A percentile compares a stretch with the other conserved stretches of the same genome.
Evolutionary conservation across 2,888 invertebrate species (phyloP).

Genomic region (Graphium colonna): DNA sequence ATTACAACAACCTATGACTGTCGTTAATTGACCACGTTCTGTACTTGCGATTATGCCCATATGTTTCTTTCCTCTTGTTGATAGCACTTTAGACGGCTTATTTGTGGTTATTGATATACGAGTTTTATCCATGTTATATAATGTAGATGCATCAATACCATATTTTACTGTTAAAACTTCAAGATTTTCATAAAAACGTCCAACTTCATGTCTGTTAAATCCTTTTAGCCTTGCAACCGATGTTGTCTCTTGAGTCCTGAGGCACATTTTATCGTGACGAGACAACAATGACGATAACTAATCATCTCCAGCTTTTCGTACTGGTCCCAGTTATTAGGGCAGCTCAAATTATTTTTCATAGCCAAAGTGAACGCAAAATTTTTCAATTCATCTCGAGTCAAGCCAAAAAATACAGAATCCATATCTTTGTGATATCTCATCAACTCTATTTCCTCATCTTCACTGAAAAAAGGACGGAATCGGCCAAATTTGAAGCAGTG

Average conservation of each 20-base stretch:
- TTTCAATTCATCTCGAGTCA: conserved; percentile 31
- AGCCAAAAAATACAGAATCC: conserved; percentile 30
- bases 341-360: conserved; percentile 31
- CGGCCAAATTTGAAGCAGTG: conserved; percentile 20
- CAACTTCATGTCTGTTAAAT: conserved; percentile 31
- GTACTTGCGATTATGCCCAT: conserved; percentile 24
- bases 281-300: conserved; percentile 5
- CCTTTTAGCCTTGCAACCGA: conserved; percentile 31
- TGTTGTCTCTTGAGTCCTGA: conserved; percentile 33
- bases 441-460: conserved; percentile 29
- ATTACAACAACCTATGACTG: conserved; percentile 4
- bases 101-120: conserved; percentile 29
- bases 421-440: conserved; percentile 29
- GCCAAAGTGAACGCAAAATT: conserved; percentile 28
- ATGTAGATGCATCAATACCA: not conserved
- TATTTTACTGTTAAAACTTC: conserved; percentile 28
- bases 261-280: conserved; percentile 26
- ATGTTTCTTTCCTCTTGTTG: conserved; percentile 29
- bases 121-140: conserved; percentile 28
- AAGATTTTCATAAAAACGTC: conserved; percentile 29
- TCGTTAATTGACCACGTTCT: not conserved
- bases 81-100: conserved; percentile 30
- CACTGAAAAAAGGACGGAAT: conserved; percentile 29
- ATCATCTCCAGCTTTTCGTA: conserved; percentile 25
- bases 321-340: conserved; percentile 31